Evolutionary conservation across 2,113 vertebrate species (phyloP).

Genomic region (Maccullochella peelii): DNA sequence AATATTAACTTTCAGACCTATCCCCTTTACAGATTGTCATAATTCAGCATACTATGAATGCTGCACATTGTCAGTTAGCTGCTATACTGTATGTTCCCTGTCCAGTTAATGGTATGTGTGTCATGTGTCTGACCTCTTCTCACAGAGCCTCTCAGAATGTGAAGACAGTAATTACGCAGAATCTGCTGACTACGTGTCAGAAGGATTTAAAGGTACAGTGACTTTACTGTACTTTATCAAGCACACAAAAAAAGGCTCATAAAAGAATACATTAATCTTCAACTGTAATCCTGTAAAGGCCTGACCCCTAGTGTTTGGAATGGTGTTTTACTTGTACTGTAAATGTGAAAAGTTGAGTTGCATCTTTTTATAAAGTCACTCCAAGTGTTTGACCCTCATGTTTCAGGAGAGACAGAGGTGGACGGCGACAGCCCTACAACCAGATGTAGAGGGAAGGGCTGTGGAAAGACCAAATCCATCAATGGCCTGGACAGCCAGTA

Average conservation of each 20-base stretch:
- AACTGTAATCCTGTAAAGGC: background rate
- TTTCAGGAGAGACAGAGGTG: slow-evolving; percentile 66
- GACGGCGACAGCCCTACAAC: slow-evolving; percentile 45
- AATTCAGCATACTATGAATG: background rate
- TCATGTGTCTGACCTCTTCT: slow-evolving; percentile 38
- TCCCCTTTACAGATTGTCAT: background rate
- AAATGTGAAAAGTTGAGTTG: background rate
- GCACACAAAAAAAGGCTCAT: background rate
- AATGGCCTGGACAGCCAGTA: slow-evolving; percentile 80
- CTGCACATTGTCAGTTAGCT: background rate
- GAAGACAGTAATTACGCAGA: slow-evolving; percentile 81
- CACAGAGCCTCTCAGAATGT: slow-evolving; percentile 81
- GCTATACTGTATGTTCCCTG: slow-evolving; percentile 10
- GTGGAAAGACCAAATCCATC: slow-evolving; percentile 57
- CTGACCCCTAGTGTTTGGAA: slow-evolving; percentile 46
- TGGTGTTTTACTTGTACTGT: background rate
- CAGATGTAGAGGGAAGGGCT: slow-evolving; percentile 64
- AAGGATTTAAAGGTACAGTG: slow-evolving; percentile 74
- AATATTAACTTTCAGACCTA: slow-evolving; percentile 4
- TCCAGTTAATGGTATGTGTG: slow-evolving; percentile 36
- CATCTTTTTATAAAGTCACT: background rate
- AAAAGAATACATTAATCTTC: slow-evolving; percentile 7
- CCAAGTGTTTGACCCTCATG: background rate
- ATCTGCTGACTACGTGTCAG: slow-evolving; percentile 54
- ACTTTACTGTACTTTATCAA: slow-evolving; percentile 22